Base-by-base conservation (phyloP, 1,140 invertebrate species). In the Ostrea edulis region DNA sequence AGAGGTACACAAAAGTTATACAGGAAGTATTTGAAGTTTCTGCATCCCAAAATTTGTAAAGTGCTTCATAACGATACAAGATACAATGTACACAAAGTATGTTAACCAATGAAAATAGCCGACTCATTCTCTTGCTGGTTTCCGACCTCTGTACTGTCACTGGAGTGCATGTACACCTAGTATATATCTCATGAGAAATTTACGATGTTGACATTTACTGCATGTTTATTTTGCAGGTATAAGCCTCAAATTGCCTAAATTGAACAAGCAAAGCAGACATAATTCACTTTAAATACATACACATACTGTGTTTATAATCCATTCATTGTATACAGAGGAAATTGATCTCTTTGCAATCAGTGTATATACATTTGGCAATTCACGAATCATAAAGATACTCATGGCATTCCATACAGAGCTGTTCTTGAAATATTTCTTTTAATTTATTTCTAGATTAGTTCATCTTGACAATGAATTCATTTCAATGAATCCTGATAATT, bases 11-110 rank as follows among this genome's bases (percentile, higher is more conserved):
- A 44, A 44, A 44, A 77, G 29, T 8, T 77, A 22, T 12, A 29
- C 68, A 77, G 68, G 68, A 77, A 68, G 25, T 68, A n/a, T 22
- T 25, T 68, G 25, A 68, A 77, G 68, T 25, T 77, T 17, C 68
- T 35, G 25, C 68, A 12, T 77, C 68, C 68, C 2, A 29, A 77
- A 35, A 7, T 29, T 29, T 77, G 25, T 14, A 29, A 25, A 77
- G 29, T 77, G 25, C 65, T 25, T 71, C 8, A 9, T 71, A 25
- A 29, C 8, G 25, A 55, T 55, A 44, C 35, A 44, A 44, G 17
- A 77, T n/a, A n/a, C n/a, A n/a, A n/a, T n/a, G 68, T 35, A 77
- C 12, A 14, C 68, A 77, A 77, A 77, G 29, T 77, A 35, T 3
- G 68, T 29, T 77, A 77, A 68, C n/a, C 9, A 14, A 25, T 77